Evolutionary conservation across 2,113 vertebrate genomes (phyloP).

Genomic region (Bucco capensis): DNA sequence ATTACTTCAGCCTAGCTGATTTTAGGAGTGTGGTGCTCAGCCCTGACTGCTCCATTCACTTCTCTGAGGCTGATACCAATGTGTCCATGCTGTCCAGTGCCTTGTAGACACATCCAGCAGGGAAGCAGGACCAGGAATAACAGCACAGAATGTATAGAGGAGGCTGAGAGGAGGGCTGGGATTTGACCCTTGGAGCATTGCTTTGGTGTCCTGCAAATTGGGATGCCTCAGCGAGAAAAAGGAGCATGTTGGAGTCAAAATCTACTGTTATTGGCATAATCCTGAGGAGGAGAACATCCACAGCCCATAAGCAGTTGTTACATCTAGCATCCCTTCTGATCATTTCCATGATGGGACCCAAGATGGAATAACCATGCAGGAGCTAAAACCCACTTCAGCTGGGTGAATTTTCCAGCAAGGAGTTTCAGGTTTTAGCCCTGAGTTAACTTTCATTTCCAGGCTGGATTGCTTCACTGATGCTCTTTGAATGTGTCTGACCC

Average conservation of each 20-base stretch:
- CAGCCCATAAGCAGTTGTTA: background rate
- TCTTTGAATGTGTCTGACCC: slow-evolving; percentile 8
- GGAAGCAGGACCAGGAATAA: background rate
- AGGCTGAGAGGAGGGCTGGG: background rate
- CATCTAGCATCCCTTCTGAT: background rate
- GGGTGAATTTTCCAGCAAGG: background rate
- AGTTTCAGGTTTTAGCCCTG: background rate
- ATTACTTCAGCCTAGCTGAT: background rate
- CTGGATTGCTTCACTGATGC: background rate
- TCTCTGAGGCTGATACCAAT: background rate
- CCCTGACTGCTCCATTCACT: background rate
- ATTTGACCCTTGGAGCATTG: background rate
- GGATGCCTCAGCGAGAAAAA: background rate
- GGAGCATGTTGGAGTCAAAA: background rate
- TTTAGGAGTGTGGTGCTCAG: background rate
- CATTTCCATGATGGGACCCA: background rate
- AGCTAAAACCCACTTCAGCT: background rate
- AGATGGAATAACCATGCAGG: background rate
- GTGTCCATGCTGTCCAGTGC: background rate
- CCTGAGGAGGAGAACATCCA: background rate
- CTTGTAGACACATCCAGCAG: background rate
- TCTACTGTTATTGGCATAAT: background rate
- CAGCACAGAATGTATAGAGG: accelerated
- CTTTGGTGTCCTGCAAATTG: background rate
- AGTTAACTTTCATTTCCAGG: background rate